Conservation (phyloP, 2,888 invertebrate genomes). For the Gari tellinella region DNA sequence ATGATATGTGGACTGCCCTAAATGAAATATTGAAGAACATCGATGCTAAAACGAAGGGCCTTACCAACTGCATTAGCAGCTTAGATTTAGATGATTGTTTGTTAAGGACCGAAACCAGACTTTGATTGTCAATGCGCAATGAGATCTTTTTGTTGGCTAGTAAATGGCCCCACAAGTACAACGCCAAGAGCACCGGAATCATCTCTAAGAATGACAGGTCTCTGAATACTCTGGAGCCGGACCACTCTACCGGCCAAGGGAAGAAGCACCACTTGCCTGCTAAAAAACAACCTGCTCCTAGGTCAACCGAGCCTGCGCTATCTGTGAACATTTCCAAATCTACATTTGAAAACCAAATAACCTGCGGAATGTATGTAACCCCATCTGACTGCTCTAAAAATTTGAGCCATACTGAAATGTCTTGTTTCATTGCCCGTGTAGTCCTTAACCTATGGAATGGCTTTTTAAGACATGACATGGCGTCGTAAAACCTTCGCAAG, state of each 20-base stretch:
- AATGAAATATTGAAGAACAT: slow-evolving; percentile 25
- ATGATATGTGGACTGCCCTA: slow-evolving; percentile 18
- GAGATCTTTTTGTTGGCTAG: slow-evolving; percentile 10
- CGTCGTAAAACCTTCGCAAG: slow-evolving; percentile 32
- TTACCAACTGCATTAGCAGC: slow-evolving; percentile 15
- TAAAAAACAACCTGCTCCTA: slow-evolving; percentile 12
- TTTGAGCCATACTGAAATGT: not conserved
- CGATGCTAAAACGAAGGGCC: slow-evolving; percentile 6
- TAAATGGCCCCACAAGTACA: too few species aligned
- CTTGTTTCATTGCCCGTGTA: not conserved
- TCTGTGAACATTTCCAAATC: slow-evolving; percentile 20
- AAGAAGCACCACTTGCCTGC: slow-evolving; percentile 11
- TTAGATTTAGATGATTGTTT: slow-evolving; percentile 31
- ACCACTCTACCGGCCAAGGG: slow-evolving; percentile 8
- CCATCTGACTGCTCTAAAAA: not conserved
- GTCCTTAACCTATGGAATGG: slow-evolving; percentile 1
- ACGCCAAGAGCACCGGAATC: too few species aligned
- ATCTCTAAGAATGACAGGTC: too few species aligned
- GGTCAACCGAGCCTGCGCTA: slow-evolving; percentile 12
- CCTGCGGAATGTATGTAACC: not conserved
- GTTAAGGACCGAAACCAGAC: slow-evolving; percentile 13
- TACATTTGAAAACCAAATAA: slow-evolving; percentile 15
- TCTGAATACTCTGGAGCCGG: too few species aligned
- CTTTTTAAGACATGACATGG: slow-evolving; percentile 2
- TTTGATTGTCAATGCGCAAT: slow-evolving; percentile 26